Conservation (phyloP, 2,888 invertebrate genomes). For the Hirtodrosophila alboralis region DNA sequence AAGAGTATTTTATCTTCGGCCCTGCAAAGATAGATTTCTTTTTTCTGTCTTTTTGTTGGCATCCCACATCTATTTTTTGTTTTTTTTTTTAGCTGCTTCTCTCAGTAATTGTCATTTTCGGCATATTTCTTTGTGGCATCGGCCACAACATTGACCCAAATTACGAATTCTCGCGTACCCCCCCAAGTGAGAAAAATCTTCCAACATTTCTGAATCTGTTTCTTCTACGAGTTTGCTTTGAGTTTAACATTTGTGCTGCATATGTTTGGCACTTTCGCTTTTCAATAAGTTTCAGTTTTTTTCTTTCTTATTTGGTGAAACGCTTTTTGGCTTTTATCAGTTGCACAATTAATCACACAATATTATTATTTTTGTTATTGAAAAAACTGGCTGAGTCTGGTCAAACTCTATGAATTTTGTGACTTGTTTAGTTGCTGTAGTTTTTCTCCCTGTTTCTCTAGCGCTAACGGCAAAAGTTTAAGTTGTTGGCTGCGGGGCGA, state of each 20-base stretch:
- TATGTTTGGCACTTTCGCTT: conserved; percentile 55
- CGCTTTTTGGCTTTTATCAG: conserved; percentile 38
- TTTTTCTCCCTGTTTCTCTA: conserved; percentile 20
- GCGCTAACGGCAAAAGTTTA: conserved; percentile 55
- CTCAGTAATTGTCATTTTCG: conserved; percentile 53
- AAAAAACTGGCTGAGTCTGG: conserved; percentile 19
- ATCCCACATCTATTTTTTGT: background rate
- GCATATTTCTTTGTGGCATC: conserved; percentile 30
- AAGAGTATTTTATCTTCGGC: no score
- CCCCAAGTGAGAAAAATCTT: conserved; percentile 34
- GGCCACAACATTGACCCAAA: conserved; percentile 65
- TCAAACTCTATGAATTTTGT: conserved; percentile 39
- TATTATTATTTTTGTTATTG: conserved; percentile 42
- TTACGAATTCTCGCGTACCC: conserved; percentile 38
- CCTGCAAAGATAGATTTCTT: no score
- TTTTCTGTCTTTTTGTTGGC: conserved; percentile 8
- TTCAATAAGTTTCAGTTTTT: conserved; percentile 33
- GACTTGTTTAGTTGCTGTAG: conserved; percentile 45
- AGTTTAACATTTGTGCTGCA: conserved; percentile 25
- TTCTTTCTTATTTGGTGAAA: conserved; percentile 22
- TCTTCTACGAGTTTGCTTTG: background rate
- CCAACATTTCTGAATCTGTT: conserved; percentile 20
- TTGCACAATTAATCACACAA: conserved; percentile 62
- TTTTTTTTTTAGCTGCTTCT: conserved; percentile 48
- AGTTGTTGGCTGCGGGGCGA: conserved; percentile 34